Conservation (phyloP, 2,113 vertebrate genomes). For the Cavia aperea region DNA sequence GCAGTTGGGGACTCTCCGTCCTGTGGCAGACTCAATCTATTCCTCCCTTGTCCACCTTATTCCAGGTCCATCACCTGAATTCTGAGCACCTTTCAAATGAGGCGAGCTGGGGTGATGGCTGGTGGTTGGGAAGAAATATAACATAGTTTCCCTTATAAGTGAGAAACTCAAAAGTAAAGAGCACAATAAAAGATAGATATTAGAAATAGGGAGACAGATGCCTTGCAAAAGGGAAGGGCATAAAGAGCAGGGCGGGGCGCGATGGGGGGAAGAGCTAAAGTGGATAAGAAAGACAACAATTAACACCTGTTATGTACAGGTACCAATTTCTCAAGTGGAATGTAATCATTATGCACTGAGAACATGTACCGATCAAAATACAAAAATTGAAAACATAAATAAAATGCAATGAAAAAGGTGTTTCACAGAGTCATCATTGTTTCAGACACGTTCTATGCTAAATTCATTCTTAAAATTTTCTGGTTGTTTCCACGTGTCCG, state of each 20-base stretch:
- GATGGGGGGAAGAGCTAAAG: not conserved
- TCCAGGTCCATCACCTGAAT: not conserved
- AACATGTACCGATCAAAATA: not conserved
- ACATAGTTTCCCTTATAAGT: not conserved
- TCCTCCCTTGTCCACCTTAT: not conserved
- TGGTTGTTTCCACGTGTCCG: not conserved
- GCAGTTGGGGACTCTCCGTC: not conserved
- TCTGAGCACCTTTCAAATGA: rapidly evolving
- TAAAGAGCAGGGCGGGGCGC: rapidly evolving
- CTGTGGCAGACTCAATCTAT: not conserved
- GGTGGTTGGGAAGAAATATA: not conserved
- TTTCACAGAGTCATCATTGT: not conserved
- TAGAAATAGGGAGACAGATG: not conserved
- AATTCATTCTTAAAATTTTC: not conserved
- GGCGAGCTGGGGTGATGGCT: rapidly evolving
- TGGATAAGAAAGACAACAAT: not conserved
- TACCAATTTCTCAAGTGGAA: not conserved
- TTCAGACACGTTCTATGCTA: not conserved
- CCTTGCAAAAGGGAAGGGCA: not conserved
- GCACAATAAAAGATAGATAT: not conserved
- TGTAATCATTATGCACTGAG: not conserved
- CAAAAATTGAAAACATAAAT: not conserved
- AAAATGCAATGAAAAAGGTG: not conserved
- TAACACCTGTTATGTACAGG: not conserved
- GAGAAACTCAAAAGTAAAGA: not conserved